Base-by-base conservation (phyloP, 2,888 invertebrate species). In the Helicoverpa assulta region DNA sequence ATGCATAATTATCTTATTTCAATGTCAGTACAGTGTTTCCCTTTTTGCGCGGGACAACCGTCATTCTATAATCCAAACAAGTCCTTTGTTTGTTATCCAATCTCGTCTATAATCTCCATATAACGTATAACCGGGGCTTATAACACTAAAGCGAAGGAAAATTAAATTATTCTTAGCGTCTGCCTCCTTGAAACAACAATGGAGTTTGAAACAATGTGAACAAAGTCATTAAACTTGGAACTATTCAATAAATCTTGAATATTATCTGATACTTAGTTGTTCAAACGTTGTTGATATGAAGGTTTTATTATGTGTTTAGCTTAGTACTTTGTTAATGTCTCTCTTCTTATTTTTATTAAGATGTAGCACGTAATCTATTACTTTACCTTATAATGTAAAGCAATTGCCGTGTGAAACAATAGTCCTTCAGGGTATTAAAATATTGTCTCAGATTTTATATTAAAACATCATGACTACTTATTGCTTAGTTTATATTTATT, bases 141-240 rank as follows among this genome's bases (percentile, higher is more conserved):
- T 78, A 73, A 58, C 60, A 72, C 67, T 68, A 57, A 59, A 16
- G 53, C 66, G 51, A 65, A 77, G 70, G 70, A 70, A 79, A 69
- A 82, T 82, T 73, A 74, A 82, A 76, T 82, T 74, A 79, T 77
- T 69, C 82, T 75, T 67, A 47, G 57, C 33, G 65, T 26, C 51
- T 56, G 67, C 52, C 74, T 78, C 82, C 73, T 78, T 83, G 81
- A 71, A 75, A 78, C 63, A 84, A 82, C 82, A 82, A 82, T 84
- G 65, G 84, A 70, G 53, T 80, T 71, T 75, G 54, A 75, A 80
- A 84, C 84, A 82, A 82, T 82, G 82, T 75, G 80, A 84, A 71
- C 73, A 51, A 70, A 81, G 82, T 75, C 67, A 63, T 79, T 82
- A 82, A 80, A 82, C 84, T 82, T 77, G 77, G 50, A 67, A 77